Evolutionary conservation across 2,797 vertebrate genomes (phyloP).

Genomic region (Tiaroga cobitis): DNA sequence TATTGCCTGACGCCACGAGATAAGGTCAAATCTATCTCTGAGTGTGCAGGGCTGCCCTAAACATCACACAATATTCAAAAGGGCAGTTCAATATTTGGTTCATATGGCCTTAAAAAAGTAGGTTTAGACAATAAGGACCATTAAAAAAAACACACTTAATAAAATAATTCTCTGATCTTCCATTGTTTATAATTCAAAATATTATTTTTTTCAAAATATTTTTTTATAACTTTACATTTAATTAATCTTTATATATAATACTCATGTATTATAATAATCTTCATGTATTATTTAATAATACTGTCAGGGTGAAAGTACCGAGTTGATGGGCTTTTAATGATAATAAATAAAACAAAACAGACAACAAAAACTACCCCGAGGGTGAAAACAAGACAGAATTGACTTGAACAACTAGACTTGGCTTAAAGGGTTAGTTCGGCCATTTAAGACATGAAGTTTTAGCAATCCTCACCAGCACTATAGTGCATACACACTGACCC

Average conservation of each 20-base stretch:
- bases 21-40: constrained; percentile 32
- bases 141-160: not conserved
- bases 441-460: no score
- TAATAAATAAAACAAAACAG: no score
- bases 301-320: no score
- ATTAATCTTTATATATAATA: not conserved
- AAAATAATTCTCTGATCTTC: not conserved
- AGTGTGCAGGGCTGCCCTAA: not conserved
- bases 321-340: no score
- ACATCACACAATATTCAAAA: constrained; percentile 13
- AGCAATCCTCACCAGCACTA: no score
- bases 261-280: not conserved
- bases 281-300: not conserved
- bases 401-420: no score
- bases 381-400: no score
- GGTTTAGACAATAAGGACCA: not conserved
- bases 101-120: not conserved
- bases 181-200: not conserved
- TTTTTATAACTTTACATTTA: not conserved
- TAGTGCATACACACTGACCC: no score
- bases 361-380: no score
- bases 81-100: not conserved
- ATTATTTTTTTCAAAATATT: not conserved
- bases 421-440: no score
- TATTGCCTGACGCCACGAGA: constrained; percentile 35